Conservation (phyloP, 2,113 vertebrate species). For the Polyodon spathula region DNA sequence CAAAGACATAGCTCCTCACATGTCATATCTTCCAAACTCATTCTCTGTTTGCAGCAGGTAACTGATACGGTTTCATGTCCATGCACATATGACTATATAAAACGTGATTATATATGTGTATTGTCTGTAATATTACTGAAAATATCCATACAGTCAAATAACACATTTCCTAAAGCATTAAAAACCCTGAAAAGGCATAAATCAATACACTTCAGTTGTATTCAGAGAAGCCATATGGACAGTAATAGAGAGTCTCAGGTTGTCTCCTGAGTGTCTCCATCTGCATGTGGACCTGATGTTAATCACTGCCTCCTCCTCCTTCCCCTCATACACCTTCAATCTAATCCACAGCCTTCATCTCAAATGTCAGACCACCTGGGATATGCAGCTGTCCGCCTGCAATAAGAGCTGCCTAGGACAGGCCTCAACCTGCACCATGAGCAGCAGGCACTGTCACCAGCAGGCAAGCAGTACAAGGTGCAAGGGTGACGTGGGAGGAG, state of each 20-base stretch:
- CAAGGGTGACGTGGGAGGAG: conserved; percentile 20
- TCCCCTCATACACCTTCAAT: conserved; percentile 77
- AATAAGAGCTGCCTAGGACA: conserved; percentile 60
- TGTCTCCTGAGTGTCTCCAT: conserved; percentile 71
- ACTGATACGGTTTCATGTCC: conserved; percentile 41
- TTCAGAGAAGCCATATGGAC: conserved; percentile 82
- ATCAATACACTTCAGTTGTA: conserved; percentile 76
- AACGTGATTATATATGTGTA: too few relatives aligned
- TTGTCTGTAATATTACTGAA: neutral
- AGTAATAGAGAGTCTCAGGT: conserved; percentile 83
- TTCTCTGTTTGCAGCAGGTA: conserved; percentile 26
- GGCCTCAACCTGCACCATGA: conserved; percentile 33
- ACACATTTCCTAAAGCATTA: neutral
- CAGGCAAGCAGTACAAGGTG: conserved; percentile 32
- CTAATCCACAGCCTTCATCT: conserved; percentile 73
- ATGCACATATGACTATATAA: conserved; percentile 42
- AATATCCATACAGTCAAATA: too few relatives aligned
- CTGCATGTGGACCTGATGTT: conserved; percentile 70
- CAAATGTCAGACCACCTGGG: conserved; percentile 97
- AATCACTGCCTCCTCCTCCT: conserved; percentile 57
- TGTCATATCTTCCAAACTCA: too few relatives aligned
- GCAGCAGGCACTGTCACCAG: conserved; percentile 33
- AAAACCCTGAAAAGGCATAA: conserved; percentile 45
- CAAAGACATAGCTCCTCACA: too few relatives aligned
- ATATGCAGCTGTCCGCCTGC: conserved; percentile 84